Evolutionary conservation across 2,888 invertebrate species (phyloP).

Genomic region (Malacosoma neustria): DNA sequence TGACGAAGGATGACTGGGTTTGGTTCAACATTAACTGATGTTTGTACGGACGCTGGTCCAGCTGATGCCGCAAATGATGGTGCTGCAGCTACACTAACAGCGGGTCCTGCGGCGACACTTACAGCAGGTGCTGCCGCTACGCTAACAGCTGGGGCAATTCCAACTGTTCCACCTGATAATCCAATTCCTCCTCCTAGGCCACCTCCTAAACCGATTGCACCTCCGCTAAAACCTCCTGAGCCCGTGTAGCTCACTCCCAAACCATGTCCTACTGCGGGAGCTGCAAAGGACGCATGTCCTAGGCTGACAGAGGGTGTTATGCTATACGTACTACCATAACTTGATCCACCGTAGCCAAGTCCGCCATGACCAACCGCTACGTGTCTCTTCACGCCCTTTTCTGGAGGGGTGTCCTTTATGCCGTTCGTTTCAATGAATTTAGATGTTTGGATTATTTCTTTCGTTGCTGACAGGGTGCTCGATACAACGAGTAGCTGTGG

Average conservation of each 20-base stretch:
- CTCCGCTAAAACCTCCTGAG: constrained; percentile 11
- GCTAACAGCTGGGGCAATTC: constrained; percentile 1
- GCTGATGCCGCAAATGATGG: constrained; percentile 22
- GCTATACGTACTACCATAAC: not conserved
- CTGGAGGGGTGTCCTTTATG: constrained; percentile 43
- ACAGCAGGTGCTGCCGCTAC: constrained; percentile 16
- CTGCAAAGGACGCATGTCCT: constrained; percentile 4
- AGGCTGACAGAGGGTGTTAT: not conserved
- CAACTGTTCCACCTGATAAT: not conserved
- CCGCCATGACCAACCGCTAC: constrained; percentile 21
- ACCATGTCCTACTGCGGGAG: constrained; percentile 14
- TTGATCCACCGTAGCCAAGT: constrained; percentile 13
- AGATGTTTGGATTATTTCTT: constrained; percentile 48
- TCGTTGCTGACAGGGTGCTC: constrained; percentile 46
- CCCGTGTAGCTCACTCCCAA: constrained; percentile 12
- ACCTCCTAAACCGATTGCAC: not conserved
- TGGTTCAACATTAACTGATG: constrained; percentile 51
- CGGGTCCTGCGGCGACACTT: constrained; percentile 9
- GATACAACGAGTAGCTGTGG: constrained; percentile 52
- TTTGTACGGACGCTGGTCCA: constrained; percentile 38
- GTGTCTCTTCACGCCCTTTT: constrained; percentile 51
- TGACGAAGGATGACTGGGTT: constrained; percentile 61
- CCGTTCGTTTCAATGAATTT: constrained; percentile 45
- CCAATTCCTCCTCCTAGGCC: not conserved
- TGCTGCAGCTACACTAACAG: constrained; percentile 14